These are phyloP conservation scores for Tympanuchus pallidicinctus DNA, from an alignment of 2,113 vertebrate species.

Conservation along the genomic window DNA sequence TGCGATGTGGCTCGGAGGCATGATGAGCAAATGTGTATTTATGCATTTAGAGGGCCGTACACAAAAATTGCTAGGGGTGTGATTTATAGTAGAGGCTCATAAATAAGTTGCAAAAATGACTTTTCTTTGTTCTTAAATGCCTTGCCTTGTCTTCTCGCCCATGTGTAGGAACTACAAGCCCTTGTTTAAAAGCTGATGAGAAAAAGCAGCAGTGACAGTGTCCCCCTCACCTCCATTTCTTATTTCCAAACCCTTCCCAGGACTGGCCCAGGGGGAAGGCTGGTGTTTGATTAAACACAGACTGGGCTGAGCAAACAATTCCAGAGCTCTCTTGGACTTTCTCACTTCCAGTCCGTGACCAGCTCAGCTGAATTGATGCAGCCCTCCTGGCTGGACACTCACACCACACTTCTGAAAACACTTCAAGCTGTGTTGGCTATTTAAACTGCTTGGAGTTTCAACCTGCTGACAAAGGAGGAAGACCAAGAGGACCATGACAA, in stretches of 20 bases:
- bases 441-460: background rate
- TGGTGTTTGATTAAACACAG: constrained; percentile 79
- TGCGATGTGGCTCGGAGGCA: rapidly evolving
- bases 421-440: background rate
- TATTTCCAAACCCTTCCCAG: background rate
- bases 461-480: background rate
- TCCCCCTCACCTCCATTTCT: background rate
- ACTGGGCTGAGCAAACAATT: constrained; percentile 64
- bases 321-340: constrained; percentile 72
- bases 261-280: constrained; percentile 24
- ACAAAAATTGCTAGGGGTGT: background rate
- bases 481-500: constrained; percentile 74
- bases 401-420: background rate
- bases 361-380: background rate
- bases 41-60: background rate
- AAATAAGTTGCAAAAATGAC: background rate
- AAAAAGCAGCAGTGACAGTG: rapidly evolving
- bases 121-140: background rate
- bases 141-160: background rate
- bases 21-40: background rate
- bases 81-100: background rate
- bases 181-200: background rate
- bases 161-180: background rate
- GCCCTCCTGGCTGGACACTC: background rate
- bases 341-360: constrained; percentile 34